Evolutionary conservation across 2,888 invertebrate genomes (phyloP), one percentile per base, ranked within the genome.

Genomic region (Cheilosia grossa): DNA sequence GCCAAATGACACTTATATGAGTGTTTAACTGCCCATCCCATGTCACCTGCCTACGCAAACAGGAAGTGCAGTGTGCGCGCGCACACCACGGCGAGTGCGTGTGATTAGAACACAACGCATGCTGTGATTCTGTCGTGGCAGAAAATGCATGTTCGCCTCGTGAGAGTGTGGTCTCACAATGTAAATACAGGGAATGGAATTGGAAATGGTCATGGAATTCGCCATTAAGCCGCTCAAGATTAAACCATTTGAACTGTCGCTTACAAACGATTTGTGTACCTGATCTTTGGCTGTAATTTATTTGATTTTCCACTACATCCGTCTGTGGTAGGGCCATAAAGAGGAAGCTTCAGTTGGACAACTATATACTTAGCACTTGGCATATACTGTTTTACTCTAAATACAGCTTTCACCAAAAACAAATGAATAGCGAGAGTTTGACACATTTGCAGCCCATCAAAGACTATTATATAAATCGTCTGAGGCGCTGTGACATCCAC

Each of bases 21-120:
- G 85, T 85, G 85, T 75, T 85, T 85, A 80, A 80, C 85, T 85
- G 85, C 85, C 85, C 85, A 85, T 85, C 81, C 85, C 85, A 85
- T 85, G 85, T 85, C 85, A 81, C 85, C 85, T 81, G 75, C 85
- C 85, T 85, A 85, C 85, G 81, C 85, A 81, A 85, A 85, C 85
- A 85, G 85, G 85, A 85, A 81, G 85, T 85, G 51, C 33, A 47
- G 47, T 74, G 83, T 54, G 66, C 40, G 74, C 64, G 63, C 24
- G 19, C 51, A 21, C 21, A 24, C 21, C 63, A 42, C 37, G 13
- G 37, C 17, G 53, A 64, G 79, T 69, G 80, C 75, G 75, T 80
- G 79, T 47, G 85, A 80, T 85, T 85, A 85, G 85, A 85, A 85
- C 85, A 75, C 72, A 85, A 75, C 80, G 80, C 85, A 80, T 75